Evolutionary conservation across 2,888 invertebrate species (phyloP).

Genomic region (Bruchidius siliquastri): DNA sequence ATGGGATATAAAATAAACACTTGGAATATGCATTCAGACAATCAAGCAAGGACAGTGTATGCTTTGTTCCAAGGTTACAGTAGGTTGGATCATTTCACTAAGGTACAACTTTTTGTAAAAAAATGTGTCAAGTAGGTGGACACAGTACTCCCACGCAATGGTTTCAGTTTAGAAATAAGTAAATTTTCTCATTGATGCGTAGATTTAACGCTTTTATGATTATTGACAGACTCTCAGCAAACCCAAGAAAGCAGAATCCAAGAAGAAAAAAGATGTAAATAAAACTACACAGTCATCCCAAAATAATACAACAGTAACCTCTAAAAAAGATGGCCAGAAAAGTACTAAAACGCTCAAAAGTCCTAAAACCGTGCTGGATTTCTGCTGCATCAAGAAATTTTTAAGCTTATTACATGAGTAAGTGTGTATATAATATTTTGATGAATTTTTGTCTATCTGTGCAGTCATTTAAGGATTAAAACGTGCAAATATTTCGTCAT

Average conservation of each 20-base stretch:
- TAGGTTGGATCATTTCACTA: conserved; percentile 55
- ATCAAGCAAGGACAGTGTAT: conserved; percentile 48
- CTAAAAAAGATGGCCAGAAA: conserved; percentile 23
- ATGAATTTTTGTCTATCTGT: neutral
- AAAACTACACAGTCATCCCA: conserved; percentile 37
- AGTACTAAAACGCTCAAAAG: conserved; percentile 37
- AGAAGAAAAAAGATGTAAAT: conserved; percentile 43
- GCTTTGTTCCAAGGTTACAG: conserved; percentile 55
- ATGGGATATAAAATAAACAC: conserved; percentile 59
- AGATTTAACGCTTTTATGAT: neutral
- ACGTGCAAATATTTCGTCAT: neutral
- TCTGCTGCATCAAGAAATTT: conserved; percentile 45
- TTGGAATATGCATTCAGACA: conserved; percentile 49
- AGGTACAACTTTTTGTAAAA: conserved; percentile 45
- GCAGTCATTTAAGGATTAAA: neutral
- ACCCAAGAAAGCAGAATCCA: conserved; percentile 46
- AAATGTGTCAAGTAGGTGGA: too few relatives aligned
- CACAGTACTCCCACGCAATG: too few relatives aligned
- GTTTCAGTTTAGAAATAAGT: too few relatives aligned
- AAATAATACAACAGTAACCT: conserved; percentile 26
- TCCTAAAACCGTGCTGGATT: conserved; percentile 48
- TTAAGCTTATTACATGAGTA: conserved; percentile 49
- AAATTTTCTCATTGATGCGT: conserved; percentile 5
- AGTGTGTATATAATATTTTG: conserved; percentile 29
- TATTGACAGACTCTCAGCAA: conserved; percentile 42